A percentile compares a stretch with the other conserved stretches of the same genome.
These are phyloP conservation scores for Calvadosia cruxmelitensis DNA, from an alignment of 30 jellyfish, hydroid and myxozoan species.

Conservation along the genomic window DNA sequence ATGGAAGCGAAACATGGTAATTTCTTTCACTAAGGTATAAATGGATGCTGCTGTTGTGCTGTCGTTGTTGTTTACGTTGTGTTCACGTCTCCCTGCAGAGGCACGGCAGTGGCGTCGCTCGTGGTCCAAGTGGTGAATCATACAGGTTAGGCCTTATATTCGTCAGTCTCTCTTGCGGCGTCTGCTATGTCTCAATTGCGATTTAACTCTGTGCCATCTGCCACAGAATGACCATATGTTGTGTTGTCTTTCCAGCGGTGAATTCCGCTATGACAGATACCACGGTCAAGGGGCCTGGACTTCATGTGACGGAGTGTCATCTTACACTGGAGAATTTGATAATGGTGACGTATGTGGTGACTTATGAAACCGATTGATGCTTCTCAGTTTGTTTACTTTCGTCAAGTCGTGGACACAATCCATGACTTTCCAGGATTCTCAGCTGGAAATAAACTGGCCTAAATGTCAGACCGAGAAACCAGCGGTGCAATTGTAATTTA, in stretches of 20 bases:
- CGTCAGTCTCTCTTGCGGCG: background rate
- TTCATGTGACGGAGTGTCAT: slow-evolving; percentile 47
- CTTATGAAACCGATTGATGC: too few species aligned
- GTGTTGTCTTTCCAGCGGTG: slow-evolving; percentile 34
- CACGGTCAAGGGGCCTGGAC: slow-evolving; percentile 57
- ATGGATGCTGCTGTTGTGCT: too few species aligned
- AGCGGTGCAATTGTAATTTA: too few species aligned
- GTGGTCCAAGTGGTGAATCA: slow-evolving; percentile 5
- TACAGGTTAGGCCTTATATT: background rate
- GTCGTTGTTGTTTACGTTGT: too few species aligned
- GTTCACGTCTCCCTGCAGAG: too few species aligned
- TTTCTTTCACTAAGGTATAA: too few species aligned
- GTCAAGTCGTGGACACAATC: too few species aligned
- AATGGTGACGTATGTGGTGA: slow-evolving; percentile 48
- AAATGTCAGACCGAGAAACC: too few species aligned
- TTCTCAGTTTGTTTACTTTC: too few species aligned
- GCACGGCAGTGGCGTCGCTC: too few species aligned
- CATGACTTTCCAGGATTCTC: too few species aligned
- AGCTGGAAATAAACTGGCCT: too few species aligned
- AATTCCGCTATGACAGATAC: slow-evolving; percentile 31
- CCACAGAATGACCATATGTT: background rate
- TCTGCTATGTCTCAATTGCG: background rate
- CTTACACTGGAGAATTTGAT: slow-evolving; percentile 62
- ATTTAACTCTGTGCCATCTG: background rate
- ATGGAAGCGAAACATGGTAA: slow-evolving; percentile 78